Conservation (phyloP, 2,888 invertebrate species). For the Halictus quadricinctus region DNA sequence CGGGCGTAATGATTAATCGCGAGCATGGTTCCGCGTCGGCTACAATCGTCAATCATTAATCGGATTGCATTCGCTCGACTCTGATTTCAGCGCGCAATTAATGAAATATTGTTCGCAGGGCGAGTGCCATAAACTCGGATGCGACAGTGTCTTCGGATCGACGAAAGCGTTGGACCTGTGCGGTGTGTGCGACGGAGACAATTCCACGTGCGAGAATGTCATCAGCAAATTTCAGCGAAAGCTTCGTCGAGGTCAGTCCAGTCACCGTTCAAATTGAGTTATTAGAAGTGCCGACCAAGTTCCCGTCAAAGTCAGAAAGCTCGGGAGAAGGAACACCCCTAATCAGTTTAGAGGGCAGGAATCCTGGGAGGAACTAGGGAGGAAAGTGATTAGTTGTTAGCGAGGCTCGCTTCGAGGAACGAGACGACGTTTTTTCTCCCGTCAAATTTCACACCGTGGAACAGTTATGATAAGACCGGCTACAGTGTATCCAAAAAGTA, state of each 20-base stretch:
- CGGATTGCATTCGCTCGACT: background rate
- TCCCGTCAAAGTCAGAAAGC: slow-evolving; percentile 34
- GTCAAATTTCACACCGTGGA: background rate
- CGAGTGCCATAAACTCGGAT: slow-evolving; percentile 84
- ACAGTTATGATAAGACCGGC: background rate
- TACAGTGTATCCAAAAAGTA: background rate
- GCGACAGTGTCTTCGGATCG: slow-evolving; percentile 86
- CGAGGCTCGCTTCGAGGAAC: background rate
- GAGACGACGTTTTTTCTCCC: background rate
- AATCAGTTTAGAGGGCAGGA: slow-evolving; percentile 49
- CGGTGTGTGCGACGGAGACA: slow-evolving; percentile 87
- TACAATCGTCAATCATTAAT: background rate
- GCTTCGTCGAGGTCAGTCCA: slow-evolving; percentile 82
- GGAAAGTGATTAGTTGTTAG: slow-evolving; percentile 36
- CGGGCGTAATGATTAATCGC: background rate
- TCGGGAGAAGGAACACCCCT: slow-evolving; percentile 10
- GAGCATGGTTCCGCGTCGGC: background rate
- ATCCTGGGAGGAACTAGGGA: background rate
- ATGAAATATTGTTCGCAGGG: slow-evolving; percentile 79
- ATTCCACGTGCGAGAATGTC: slow-evolving; percentile 85
- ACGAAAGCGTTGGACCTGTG: slow-evolving; percentile 84
- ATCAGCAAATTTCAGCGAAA: slow-evolving; percentile 80
- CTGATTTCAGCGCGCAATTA: background rate
- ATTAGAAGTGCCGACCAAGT: slow-evolving; percentile 44
- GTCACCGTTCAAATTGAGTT: slow-evolving; percentile 52